Evolutionary conservation across 1,140 invertebrate species (phyloP), one percentile per base, ranked within the genome.

Genomic region (Lepidostoma basale): DNA sequence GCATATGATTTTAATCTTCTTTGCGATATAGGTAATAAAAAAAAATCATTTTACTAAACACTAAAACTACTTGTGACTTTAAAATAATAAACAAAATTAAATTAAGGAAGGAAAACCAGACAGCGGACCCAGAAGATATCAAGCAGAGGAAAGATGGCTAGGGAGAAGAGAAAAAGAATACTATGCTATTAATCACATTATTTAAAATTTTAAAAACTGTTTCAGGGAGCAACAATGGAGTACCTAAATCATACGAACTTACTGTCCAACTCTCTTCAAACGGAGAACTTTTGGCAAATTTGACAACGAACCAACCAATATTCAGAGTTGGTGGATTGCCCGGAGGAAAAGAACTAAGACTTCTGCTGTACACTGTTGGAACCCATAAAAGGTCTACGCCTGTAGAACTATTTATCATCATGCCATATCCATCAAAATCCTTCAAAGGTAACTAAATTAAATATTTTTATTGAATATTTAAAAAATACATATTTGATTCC

Each of bases 231-330:
- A 93, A 96, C 78, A 94, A 94, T 3, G 94, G 94, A 0, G 81
- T 95, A 9, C 85, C 88, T 12, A 93, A 95, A 79, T 85, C 86
- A 12, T 96, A 95, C 78, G 80, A 93, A 40, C 80, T 93, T 42
- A 92, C 95, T 79, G 86, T 92, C 26, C 85, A 82, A 42, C 76
- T 79, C 16, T 44, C 42, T 18, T 62, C 63, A 76, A 76, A 77
- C n/a, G 81, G 82, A 8, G 77, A 77, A 22, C 69, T 85, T 8
- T 77, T 83, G 6, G 79, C 78, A 0, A 87, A 86, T 73, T 74
- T 83, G 1, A 82, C 79, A 10, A 81, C 81, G 52, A 78, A 73
- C 25, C 74, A 77, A 14, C 80, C 86, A 3, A 69, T 78, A 3
- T 87, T 86, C 78, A 79, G 79, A 45, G 79, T 87, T 0, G 78